These are phyloP conservation scores for Busseola fusca DNA, from an alignment of 2,888 invertebrate species.

Conservation along the genomic window DNA sequence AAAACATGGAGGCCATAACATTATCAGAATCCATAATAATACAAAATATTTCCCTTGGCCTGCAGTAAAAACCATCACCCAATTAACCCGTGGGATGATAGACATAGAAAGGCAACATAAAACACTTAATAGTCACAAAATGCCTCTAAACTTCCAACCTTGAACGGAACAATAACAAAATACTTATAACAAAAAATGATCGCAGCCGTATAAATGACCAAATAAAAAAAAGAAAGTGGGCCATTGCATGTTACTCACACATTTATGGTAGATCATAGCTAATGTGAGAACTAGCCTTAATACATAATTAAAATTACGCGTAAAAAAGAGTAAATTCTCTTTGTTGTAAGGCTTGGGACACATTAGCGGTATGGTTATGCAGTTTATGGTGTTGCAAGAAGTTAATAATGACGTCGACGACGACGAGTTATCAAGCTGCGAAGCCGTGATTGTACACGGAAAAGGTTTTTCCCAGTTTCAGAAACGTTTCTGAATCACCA, in stretches of 20 bases:
- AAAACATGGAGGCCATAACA: neutral
- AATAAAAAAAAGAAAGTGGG: constrained; percentile 73
- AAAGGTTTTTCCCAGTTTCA: neutral
- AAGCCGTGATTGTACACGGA: neutral
- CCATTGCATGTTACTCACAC: constrained; percentile 69
- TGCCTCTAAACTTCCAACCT: constrained; percentile 45
- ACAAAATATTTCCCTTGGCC: neutral
- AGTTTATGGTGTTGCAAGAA: constrained; percentile 38
- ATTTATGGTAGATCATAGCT: constrained; percentile 63
- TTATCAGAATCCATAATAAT: neutral
- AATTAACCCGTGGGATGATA: neutral
- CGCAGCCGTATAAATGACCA: constrained; percentile 44
- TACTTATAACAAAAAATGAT: constrained; percentile 40
- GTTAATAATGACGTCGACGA: constrained; percentile 2
- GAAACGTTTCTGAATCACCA: constrained; percentile 5
- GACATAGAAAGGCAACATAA: constrained; percentile 7
- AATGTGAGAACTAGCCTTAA: constrained; percentile 72
- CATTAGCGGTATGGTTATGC: constrained; percentile 33
- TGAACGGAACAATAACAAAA: constrained; percentile 49
- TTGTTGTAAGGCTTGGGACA: constrained; percentile 43
- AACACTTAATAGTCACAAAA: constrained; percentile 1
- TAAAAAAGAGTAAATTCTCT: constrained; percentile 44
- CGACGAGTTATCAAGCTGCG: neutral
- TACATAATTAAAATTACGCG: constrained; percentile 60
- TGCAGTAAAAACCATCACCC: neutral